Conservation (phyloP, 2,888 invertebrate genomes). For the Perizoma flavofasciatum region DNA sequence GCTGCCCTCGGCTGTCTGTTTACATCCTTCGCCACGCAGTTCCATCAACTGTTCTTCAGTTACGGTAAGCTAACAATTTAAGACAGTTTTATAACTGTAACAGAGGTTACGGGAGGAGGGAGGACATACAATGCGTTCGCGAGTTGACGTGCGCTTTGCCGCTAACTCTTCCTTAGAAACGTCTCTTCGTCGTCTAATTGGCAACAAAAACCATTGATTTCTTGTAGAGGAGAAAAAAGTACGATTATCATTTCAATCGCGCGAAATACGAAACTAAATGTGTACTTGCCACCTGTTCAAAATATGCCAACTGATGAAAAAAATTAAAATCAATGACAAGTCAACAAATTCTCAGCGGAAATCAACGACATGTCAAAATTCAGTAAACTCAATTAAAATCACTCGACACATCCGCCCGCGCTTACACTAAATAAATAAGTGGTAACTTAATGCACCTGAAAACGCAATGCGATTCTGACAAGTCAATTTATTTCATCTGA, state of each 20-base stretch:
- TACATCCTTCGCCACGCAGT: slow-evolving; percentile 94
- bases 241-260: too few relatives aligned
- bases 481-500: slow-evolving; percentile 74
- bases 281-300: too few relatives aligned
- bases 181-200: too few relatives aligned
- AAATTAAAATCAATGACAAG: too few relatives aligned
- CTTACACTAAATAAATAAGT: slow-evolving; percentile 58
- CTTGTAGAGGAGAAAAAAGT: too few relatives aligned
- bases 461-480: slow-evolving; percentile 60
- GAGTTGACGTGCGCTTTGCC: too few relatives aligned
- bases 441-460: slow-evolving; percentile 62
- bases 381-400: slow-evolving; percentile 19
- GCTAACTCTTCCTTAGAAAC: too few relatives aligned
- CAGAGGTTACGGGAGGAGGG: too few relatives aligned
- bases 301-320: too few relatives aligned
- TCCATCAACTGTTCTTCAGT: slow-evolving; percentile 95
- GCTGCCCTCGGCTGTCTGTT: slow-evolving; percentile 94
- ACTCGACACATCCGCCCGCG: slow-evolving; percentile 25
- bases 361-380: not conserved
- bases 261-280: not conserved
- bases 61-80: slow-evolving; percentile 74
- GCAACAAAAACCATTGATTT: too few relatives aligned
- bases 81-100: too few relatives aligned
- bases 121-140: too few relatives aligned
- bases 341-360: slow-evolving; percentile 4